These are phyloP conservation scores for Xestia rhomboidea DNA, from an alignment of 2,888 invertebrate genomes.

Conservation along the genomic window DNA sequence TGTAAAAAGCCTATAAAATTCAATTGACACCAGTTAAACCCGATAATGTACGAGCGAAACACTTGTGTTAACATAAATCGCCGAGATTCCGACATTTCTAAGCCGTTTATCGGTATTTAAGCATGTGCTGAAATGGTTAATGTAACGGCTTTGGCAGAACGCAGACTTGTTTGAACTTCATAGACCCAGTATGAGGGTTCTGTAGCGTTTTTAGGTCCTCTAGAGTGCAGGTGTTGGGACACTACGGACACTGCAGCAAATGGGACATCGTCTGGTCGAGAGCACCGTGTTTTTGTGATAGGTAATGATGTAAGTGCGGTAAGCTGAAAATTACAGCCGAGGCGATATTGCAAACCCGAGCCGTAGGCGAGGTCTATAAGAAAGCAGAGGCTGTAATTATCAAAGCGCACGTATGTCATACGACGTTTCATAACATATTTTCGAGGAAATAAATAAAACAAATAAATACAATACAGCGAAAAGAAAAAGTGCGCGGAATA, in stretches of 20 bases:
- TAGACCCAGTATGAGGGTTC: no score
- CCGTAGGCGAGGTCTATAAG: no score
- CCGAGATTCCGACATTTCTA: conserved; percentile 66
- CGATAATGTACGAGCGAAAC: conserved; percentile 75
- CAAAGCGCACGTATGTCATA: no score
- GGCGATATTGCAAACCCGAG: no score
- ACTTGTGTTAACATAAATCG: conserved; percentile 75
- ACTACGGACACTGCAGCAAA: neutral
- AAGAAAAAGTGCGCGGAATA: no score
- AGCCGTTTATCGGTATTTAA: conserved; percentile 51
- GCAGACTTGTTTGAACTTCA: neutral
- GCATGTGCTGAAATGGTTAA: conserved; percentile 51
- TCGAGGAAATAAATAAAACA: no score
- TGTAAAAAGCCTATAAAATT: conserved; percentile 87
- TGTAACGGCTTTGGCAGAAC: conserved; percentile 7
- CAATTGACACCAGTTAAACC: conserved; percentile 84
- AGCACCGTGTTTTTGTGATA: neutral
- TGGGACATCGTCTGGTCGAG: neutral
- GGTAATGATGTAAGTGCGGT: no score
- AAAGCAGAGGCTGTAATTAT: no score
- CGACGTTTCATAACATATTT: no score
- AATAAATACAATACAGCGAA: no score
- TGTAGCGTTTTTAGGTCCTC: neutral
- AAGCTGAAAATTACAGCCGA: no score
- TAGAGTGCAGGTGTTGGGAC: neutral